Evolutionary conservation across 2,888 invertebrate genomes (phyloP).

Genomic region (Athripsodes cinereus): DNA sequence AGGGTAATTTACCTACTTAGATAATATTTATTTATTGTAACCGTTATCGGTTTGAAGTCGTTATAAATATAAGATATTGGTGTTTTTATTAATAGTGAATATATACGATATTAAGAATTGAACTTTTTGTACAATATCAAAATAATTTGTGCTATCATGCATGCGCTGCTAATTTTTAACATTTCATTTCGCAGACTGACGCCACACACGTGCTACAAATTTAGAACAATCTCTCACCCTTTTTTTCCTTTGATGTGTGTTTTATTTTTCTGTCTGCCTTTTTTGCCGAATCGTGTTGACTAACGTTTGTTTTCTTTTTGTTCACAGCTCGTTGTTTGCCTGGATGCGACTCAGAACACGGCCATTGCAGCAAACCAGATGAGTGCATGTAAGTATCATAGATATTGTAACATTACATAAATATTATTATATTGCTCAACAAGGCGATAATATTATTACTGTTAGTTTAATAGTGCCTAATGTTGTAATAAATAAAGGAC

Average conservation of each 20-base stretch:
- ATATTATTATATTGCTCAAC: neutral
- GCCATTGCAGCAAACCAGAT: constrained; percentile 86
- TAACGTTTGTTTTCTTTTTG: constrained; percentile 17
- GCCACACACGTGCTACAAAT: constrained; percentile 27
- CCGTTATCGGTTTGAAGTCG: neutral
- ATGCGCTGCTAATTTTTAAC: neutral
- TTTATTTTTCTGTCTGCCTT: constrained; percentile 20
- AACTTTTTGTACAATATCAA: too few species aligned
- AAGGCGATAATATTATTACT: neutral
- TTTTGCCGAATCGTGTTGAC: constrained; percentile 12
- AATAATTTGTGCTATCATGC: too few species aligned
- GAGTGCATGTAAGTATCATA: constrained; percentile 90
- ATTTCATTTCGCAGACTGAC: constrained; percentile 12
- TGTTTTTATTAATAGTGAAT: neutral
- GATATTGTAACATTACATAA: neutral
- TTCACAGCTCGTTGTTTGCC: constrained; percentile 82
- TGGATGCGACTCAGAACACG: constrained; percentile 87
- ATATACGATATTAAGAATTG: too few species aligned
- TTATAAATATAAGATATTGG: too few species aligned
- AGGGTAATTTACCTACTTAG: neutral
- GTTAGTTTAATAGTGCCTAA: too few species aligned
- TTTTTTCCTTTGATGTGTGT: constrained; percentile 13
- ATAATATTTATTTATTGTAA: constrained; percentile 3
- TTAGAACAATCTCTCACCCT: constrained; percentile 18
- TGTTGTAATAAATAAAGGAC: too few species aligned